Evolutionary conservation across 2,797 vertebrate species (phyloP).

Genomic region (Xyrichtys novacula): DNA sequence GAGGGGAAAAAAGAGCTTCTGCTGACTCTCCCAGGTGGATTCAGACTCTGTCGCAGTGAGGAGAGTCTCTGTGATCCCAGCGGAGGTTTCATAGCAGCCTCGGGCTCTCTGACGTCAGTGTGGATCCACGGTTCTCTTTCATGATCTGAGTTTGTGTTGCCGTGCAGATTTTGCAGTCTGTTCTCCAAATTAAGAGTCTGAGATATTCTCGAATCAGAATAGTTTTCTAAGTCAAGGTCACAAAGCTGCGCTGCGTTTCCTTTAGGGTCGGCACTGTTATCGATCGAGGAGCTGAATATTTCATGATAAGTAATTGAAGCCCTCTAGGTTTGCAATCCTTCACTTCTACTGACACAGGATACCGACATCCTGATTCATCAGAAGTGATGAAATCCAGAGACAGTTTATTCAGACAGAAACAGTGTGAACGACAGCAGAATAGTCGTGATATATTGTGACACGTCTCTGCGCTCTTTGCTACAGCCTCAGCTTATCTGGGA

Average conservation of each 20-base stretch:
- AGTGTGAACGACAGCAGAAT: background rate
- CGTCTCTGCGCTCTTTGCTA: background rate
- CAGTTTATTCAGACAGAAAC: background rate
- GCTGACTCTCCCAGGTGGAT: constrained; percentile 54
- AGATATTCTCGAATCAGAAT: background rate
- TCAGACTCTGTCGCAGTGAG: constrained; percentile 30
- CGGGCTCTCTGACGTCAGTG: constrained; percentile 11
- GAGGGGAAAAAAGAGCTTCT: constrained; percentile 17
- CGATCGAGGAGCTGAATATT: constrained; percentile 67
- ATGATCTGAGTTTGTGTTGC: background rate
- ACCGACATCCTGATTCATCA: background rate
- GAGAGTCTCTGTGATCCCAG: constrained; percentile 21
- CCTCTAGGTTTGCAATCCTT: constrained; percentile 16
- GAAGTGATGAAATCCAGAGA: constrained; percentile 15
- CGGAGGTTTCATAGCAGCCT: constrained; percentile 21
- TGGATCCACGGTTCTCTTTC: background rate
- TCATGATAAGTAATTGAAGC: constrained; percentile 58
- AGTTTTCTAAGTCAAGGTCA: constrained; percentile 30
- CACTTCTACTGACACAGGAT: background rate
- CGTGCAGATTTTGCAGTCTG: background rate
- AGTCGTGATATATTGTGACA: background rate
- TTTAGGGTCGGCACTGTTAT: constrained; percentile 37
- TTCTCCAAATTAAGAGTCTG: background rate
- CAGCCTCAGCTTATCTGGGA: constrained; percentile 22
- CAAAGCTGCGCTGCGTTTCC: constrained; percentile 15